A percentile compares a stretch with the other conserved stretches of the same genome.
phyloP scores from a whole-genome alignment of 1,140 invertebrate species.

The Epicauta chinensis region DNA sequence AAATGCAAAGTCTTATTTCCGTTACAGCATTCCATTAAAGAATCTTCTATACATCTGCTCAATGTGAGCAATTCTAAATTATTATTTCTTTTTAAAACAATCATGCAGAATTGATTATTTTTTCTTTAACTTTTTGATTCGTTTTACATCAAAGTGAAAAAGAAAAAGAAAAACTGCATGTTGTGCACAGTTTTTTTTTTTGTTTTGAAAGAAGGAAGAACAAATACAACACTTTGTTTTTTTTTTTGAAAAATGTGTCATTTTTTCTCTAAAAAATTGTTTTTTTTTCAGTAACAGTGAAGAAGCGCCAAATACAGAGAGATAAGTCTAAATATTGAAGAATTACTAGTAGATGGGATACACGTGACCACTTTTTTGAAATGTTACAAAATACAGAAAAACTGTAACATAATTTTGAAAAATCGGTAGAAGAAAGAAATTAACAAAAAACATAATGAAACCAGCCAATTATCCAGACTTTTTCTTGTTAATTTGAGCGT shows the following conservation, averaged over 20 bases:
- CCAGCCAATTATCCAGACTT: neutral
- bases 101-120: constrained; percentile 8
- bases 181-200: neutral
- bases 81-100: constrained; percentile 6
- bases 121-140: too few relatives aligned
- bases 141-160: constrained; percentile 13
- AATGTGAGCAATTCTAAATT: constrained; percentile 17
- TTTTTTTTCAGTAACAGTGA: too few relatives aligned
- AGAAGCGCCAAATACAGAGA: too few relatives aligned
- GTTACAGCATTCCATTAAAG: constrained; percentile 16
- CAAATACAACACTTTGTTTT: neutral
- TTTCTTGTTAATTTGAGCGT: constrained; percentile 27
- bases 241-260: neutral
- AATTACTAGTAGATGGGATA: too few relatives aligned
- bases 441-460: constrained; percentile 6
- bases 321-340: too few relatives aligned
- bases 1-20: constrained; percentile 20
- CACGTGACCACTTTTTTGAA: too few relatives aligned
- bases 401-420: constrained; percentile 15
- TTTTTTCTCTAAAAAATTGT: too few relatives aligned
- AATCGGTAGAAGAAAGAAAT: constrained; percentile 22
- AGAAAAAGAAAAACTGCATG: constrained; percentile 2
- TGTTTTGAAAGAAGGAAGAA: neutral
- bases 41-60: constrained; percentile 18
- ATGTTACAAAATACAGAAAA: constrained; percentile 13